Percentiles rank a stretch among this genome's conserved stretches.
phyloP scores from a whole-genome alignment of 2,888 invertebrate species.

The Sarcophaga rosellei region DNA sequence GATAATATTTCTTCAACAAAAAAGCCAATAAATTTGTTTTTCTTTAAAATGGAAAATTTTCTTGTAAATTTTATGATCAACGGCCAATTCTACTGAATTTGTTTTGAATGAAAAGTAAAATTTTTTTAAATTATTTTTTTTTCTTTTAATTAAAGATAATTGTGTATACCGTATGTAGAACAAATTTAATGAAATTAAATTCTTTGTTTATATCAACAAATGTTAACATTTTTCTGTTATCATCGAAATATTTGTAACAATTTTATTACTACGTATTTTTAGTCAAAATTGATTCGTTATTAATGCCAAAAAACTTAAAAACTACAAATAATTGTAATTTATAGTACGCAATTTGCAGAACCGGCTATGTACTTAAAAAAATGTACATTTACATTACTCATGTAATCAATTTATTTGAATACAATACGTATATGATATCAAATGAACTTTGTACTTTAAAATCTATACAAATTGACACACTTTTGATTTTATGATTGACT shows the following conservation, averaged over 20 bases:
- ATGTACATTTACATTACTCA: too few relatives aligned
- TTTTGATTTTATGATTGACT: neutral
- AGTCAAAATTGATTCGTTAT: neutral
- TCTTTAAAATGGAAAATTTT: conserved; percentile 9
- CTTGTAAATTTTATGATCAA: conserved; percentile 16
- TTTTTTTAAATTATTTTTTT: neutral
- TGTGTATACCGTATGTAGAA: too few relatives aligned
- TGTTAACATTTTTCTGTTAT: neutral
- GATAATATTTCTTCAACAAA: conserved; percentile 42
- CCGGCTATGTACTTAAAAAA: too few relatives aligned
- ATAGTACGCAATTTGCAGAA: too few relatives aligned
- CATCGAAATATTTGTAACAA: too few relatives aligned
- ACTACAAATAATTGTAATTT: too few relatives aligned
- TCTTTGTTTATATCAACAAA: neutral
- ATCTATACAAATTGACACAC: neutral
- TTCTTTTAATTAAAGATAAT: too few relatives aligned
- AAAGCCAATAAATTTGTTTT: neutral
- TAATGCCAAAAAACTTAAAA: too few relatives aligned
- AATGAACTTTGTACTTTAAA: neutral
- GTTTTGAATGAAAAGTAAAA: neutral
- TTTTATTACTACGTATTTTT: too few relatives aligned
- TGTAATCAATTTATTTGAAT: too few relatives aligned
- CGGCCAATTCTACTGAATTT: conserved; percentile 25
- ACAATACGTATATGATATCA: neutral
- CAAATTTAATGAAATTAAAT: too few relatives aligned